Percentiles rank a stretch among this genome's conserved stretches.
Evolutionary conservation across 2,888 invertebrate genomes (phyloP).

Genomic region (Drosophila kuntzei): DNA sequence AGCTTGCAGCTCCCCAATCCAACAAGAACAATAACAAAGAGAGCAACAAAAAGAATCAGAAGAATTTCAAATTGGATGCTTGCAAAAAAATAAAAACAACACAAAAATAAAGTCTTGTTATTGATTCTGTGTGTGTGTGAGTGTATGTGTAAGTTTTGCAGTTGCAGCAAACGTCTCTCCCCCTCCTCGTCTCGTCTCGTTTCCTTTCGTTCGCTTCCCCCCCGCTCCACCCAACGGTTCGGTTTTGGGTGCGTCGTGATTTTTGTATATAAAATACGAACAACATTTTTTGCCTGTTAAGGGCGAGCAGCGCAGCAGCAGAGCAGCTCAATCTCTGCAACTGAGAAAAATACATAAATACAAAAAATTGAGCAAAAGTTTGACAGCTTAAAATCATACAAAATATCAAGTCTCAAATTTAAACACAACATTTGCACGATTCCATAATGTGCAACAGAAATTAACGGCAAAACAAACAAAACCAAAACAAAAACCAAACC

Average conservation of each 20-base stretch:
- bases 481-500: no score
- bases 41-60: constrained; percentile 45
- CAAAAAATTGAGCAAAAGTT: constrained; percentile 10
- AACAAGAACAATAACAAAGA: neutral
- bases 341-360: constrained; percentile 9
- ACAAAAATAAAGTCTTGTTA: constrained; percentile 37
- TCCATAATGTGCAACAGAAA: constrained; percentile 61
- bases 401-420: constrained; percentile 23
- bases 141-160: constrained; percentile 55
- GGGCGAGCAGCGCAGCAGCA: constrained; percentile 43
- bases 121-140: constrained; percentile 59
- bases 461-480: constrained; percentile 38
- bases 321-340: constrained; percentile 43
- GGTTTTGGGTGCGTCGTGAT: constrained; percentile 59
- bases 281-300: constrained; percentile 50
- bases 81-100: constrained; percentile 13
- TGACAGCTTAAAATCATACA: constrained; percentile 29
- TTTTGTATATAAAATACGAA: constrained; percentile 57
- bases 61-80: constrained; percentile 69
- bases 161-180: constrained; percentile 53
- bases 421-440: constrained; percentile 26
- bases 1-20: constrained; percentile 12
- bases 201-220: neutral
- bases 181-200: constrained; percentile 11
- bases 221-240: constrained; percentile 3